Conservation (phyloP, 1,140 invertebrate species). For the Ceratosolen solmsi region DNA sequence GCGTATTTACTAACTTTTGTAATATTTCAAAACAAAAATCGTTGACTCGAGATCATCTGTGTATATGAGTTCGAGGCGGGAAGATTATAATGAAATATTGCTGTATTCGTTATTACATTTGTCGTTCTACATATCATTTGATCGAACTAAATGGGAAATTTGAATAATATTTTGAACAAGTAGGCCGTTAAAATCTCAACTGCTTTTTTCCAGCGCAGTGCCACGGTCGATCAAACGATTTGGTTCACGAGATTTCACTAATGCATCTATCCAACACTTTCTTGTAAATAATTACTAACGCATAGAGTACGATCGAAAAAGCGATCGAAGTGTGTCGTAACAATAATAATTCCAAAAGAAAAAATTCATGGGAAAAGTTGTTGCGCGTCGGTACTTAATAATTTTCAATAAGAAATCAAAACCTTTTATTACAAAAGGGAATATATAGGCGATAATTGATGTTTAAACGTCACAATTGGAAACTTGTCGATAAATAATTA, state of each 20-base stretch:
- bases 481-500: too few species aligned
- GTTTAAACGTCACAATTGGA: too few species aligned
- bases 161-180: neutral
- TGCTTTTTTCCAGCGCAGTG: neutral
- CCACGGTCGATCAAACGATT: neutral
- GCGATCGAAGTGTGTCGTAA: neutral
- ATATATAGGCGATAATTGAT: too few species aligned
- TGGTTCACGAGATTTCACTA: neutral
- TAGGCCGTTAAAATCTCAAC: neutral
- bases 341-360: neutral
- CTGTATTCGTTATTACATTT: too few species aligned
- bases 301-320: neutral
- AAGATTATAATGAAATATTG: too few species aligned
- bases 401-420: neutral
- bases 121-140: too few species aligned
- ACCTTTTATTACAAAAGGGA: neutral
- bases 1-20: conserved; percentile 42
- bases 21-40: conserved; percentile 38
- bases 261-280: neutral
- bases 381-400: neutral
- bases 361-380: neutral
- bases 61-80: too few species aligned
- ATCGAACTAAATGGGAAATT: neutral
- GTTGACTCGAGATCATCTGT: neutral
- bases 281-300: neutral